A percentile compares a stretch with the other conserved stretches of the same genome.
phyloP scores from a whole-genome alignment of 2,888 invertebrate species.

The Bugulina stolonifera region DNA sequence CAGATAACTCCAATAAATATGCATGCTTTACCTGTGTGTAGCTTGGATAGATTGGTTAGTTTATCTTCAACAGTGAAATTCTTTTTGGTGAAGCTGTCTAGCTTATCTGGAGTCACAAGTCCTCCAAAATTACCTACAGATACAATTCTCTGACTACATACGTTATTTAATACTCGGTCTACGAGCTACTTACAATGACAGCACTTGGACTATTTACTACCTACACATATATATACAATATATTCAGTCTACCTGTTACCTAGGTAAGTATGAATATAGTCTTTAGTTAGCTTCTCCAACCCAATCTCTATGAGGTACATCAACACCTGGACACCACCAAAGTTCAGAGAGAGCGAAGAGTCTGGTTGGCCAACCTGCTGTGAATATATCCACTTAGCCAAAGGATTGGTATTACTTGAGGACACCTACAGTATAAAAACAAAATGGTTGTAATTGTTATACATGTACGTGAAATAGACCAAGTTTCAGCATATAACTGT shows the following conservation, averaged over 20 bases:
- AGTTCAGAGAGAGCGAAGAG: neutral
- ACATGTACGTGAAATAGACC: neutral
- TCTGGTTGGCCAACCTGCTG: constrained; percentile 1
- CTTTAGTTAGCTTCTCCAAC: constrained; percentile 11
- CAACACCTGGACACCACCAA: constrained; percentile 5
- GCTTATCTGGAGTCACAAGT: neutral
- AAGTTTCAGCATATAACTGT: neutral
- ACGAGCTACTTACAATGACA: no score
- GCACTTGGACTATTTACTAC: no score
- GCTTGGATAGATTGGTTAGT: constrained; percentile 3
- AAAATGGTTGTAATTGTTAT: neutral
- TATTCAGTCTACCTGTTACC: neutral
- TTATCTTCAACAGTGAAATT: neutral
- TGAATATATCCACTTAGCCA: constrained; percentile 20
- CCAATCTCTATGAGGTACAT: constrained; percentile 19
- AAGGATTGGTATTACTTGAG: neutral
- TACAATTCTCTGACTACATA: neutral
- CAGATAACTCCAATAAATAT: no score
- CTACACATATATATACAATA: no score
- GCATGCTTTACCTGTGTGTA: constrained; percentile 13
- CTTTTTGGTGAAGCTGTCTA: constrained; percentile 3
- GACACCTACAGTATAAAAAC: neutral
- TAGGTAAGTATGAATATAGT: constrained; percentile 20
- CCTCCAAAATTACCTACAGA: neutral
- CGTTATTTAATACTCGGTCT: no score